Base-by-base conservation (phyloP, 2,888 invertebrate genomes). In the Andrena camellia region DNA sequence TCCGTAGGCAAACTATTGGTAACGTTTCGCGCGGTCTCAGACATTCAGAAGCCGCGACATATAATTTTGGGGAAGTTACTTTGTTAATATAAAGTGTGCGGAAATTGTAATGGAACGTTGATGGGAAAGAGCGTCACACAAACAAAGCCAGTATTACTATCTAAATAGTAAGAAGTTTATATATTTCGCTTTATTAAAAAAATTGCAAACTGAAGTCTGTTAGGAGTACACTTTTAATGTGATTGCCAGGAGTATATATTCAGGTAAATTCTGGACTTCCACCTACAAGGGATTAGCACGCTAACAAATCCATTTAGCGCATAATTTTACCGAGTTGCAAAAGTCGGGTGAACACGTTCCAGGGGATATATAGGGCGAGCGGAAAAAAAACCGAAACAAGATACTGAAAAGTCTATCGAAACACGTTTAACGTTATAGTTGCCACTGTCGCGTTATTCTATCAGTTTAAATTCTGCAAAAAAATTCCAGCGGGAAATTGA, bases 221-320 rank as follows among this genome's bases (percentile, higher is more conserved):
- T 60, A 70, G 59, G 59, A 29, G 66, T 7, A 50, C n/a, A 33
- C 42, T 57, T 69, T 42, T 63, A 35, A 69, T 57, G 42, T 35
- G 26, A 35, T 59, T 60, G 59, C 48, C 17, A 20, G 29, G 42
- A 59, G 59, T 60, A 60, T 70, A 70, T 70, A 59, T 70, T 48
- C 70, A 29, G 6, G 59, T 26, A 42, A 60, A 70, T 70, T 60
- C 59, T 60, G 59, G 42, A 29, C 29, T 68, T 23, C 69, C n/a
- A 42, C 42, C 23, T 23, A 23, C 54, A 68, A 42, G 29, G 59
- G 60, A 70, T 60, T 59, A 60, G 60, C 60, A 31, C 70, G 70
- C 42, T 29, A 70, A 70, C 70, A 33, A 62, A 62, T 70, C 48
- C 48, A 59, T 59, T 70, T 48, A 42, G 20, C 31, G 70, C 60